Evolutionary conservation across 2,797 vertebrate genomes (phyloP).

Genomic region (Vireo griseus): DNA sequence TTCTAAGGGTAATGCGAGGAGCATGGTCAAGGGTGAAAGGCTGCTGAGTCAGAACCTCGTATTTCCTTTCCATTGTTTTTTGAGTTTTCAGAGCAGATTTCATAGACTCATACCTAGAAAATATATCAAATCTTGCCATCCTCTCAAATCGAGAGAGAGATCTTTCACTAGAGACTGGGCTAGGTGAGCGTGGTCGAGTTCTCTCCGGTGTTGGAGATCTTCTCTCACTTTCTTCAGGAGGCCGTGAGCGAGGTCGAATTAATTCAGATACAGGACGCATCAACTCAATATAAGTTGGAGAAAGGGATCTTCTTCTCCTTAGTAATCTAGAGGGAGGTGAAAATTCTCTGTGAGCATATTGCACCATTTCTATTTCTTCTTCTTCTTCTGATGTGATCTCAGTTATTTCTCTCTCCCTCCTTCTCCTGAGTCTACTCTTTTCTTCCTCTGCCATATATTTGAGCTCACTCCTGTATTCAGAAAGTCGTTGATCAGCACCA

Average conservation of each 20-base stretch:
- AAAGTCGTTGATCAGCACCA: slow-evolving; percentile 80
- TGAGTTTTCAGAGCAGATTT: slow-evolving; percentile 91
- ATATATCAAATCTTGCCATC: slow-evolving; percentile 88
- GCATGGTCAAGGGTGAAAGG: slow-evolving; percentile 93
- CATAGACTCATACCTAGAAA: slow-evolving; percentile 93
- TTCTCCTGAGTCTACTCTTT: slow-evolving; percentile 79
- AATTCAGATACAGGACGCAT: slow-evolving; percentile 93
- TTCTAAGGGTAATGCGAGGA: slow-evolving; percentile 91
- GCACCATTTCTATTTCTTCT: slow-evolving; percentile 81
- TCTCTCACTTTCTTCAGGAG: slow-evolving; percentile 79
- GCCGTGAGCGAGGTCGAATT: slow-evolving; percentile 78
- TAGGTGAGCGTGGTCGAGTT: slow-evolving; percentile 96
- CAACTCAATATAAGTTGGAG: slow-evolving; percentile 90
- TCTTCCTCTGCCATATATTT: slow-evolving; percentile 89
- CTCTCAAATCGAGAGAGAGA: slow-evolving; percentile 92
- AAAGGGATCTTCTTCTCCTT: slow-evolving; percentile 91
- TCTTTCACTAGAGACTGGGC: slow-evolving; percentile 91
- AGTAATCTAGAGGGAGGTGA: slow-evolving; percentile 82
- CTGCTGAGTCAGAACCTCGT: slow-evolving; percentile 87
- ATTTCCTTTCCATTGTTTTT: slow-evolving; percentile 83
- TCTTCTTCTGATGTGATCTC: slow-evolving; percentile 78
- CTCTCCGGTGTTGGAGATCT: slow-evolving; percentile 81
- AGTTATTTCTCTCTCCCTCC: slow-evolving; percentile 79
- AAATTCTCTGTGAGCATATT: slow-evolving; percentile 74
- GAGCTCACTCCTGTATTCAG: slow-evolving; percentile 88